These are phyloP conservation scores for Rhimphoctona megacephalus DNA, from an alignment of 2,888 invertebrate species.

Conservation along the genomic window DNA sequence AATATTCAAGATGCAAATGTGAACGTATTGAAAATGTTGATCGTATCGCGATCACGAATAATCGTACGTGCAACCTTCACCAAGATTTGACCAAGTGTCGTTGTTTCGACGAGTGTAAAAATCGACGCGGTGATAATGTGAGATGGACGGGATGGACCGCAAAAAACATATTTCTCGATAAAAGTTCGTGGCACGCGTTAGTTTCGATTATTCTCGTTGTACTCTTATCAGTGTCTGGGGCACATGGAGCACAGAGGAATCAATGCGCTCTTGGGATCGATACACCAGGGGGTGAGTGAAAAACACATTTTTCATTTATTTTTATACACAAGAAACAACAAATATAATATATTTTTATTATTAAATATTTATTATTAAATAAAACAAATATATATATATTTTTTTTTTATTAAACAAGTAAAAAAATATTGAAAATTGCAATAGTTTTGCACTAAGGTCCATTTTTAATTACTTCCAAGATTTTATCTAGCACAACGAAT, in stretches of 20 bases:
- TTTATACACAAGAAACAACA: background rate
- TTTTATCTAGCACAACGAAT: background rate
- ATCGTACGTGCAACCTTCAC: slow-evolving; percentile 26
- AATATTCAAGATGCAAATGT: slow-evolving; percentile 40
- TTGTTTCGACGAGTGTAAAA: slow-evolving; percentile 32
- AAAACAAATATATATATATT: background rate
- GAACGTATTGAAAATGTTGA: slow-evolving; percentile 38
- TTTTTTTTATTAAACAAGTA: background rate
- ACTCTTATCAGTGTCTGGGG: slow-evolving; percentile 68
- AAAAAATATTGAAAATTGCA: background rate
- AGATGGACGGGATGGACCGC: slow-evolving; percentile 52
- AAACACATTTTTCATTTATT: background rate
- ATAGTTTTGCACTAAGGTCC: background rate
- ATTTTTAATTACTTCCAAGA: background rate
- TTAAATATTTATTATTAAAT: too few relatives aligned
- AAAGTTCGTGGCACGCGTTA: slow-evolving; percentile 71
- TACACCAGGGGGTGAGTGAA: slow-evolving; percentile 82
- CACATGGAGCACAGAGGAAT: slow-evolving; percentile 49
- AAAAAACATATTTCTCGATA: slow-evolving; percentile 41
- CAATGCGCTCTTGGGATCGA: slow-evolving; percentile 77
- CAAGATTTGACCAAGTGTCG: slow-evolving; percentile 1
- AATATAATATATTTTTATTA: too few relatives aligned
- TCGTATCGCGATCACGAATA: slow-evolving; percentile 10
- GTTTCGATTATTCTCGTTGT: slow-evolving; percentile 70
- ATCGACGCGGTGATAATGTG: slow-evolving; percentile 33